Base-by-base conservation (phyloP, 2,797 vertebrate genomes). In the Sebastes elongatus region DNA sequence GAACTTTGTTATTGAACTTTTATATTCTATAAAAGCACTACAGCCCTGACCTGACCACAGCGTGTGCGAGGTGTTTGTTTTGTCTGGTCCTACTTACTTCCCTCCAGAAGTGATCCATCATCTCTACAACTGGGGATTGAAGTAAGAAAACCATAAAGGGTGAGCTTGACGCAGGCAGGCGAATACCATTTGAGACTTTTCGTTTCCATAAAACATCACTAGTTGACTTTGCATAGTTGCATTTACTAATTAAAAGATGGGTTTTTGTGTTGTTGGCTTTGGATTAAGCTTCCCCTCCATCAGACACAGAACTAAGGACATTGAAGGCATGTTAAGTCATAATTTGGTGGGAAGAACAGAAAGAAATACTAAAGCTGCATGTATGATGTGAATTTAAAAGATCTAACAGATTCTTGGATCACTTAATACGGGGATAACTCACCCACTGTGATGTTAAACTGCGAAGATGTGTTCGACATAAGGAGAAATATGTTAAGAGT, bases 161-260 rank as follows among this genome's bases (percentile, higher is more conserved):
- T 28, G 35, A 68, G 52, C 22, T 60, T 9, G n/a, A 65, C 42
- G 56, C 49, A 67, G 61, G 71, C 49, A 62, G 42, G 42, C 42
- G 42, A 83, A 86, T 28, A 55, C 42, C 59, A n/a, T 61, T n/a
- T 32, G 14, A 78, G 64, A 69, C 28, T 3, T 27, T 22, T 1
- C 35, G 11, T 16, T 57, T 74, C 55, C 22, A 14, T 57, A 35
- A 70, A 68, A 76, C 55, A 65, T 59, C 35, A 11, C 62, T 46
- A 64, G 30, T 18, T 68, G 76, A 57, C 10, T 83, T 87, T 82
- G 86, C 84, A 89, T 85, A 84, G 76, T n/a, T 68, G 60, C 65
- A 57, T 82, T 87, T 57, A 71, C 20, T 77, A 78, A 73, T 63
- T 10, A 69, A 69, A 18, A 66, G 25, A 25, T 68, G 13, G 6